phyloP scores from a whole-genome alignment of 2,113 vertebrate genomes.

The Capra hircus region DNA sequence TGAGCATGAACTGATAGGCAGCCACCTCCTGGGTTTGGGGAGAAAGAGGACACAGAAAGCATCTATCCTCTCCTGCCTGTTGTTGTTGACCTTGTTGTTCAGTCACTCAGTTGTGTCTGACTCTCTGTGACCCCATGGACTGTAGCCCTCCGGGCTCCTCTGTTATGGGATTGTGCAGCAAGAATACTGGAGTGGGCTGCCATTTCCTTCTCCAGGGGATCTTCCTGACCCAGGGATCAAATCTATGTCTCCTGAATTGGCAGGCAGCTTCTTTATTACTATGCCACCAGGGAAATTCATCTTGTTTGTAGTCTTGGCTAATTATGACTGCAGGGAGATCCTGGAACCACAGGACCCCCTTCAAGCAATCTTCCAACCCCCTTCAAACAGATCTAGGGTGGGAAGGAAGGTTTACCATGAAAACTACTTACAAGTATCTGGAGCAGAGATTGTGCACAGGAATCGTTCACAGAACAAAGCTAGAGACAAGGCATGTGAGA shows the following conservation, averaged over 20 bases:
- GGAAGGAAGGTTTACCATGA: neutral
- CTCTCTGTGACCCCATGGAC: neutral
- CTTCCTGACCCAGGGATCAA: neutral
- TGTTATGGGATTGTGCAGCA: neutral
- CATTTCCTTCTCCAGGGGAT: neutral
- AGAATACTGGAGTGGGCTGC: neutral
- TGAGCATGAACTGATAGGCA: neutral
- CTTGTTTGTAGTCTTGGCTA: fast-evolving
- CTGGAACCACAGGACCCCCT: neutral
- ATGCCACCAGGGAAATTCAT: neutral
- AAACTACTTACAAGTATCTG: neutral
- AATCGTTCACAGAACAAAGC: neutral
- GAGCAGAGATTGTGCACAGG: too few species aligned
- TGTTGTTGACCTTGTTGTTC: neutral
- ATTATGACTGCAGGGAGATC: neutral
- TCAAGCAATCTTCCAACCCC: neutral
- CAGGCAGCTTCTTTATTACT: neutral
- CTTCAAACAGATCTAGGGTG: neutral
- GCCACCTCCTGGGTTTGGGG: neutral
- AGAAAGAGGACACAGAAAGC: neutral
- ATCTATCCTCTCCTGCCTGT: neutral
- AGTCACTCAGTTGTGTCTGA: neutral
- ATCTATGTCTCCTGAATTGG: neutral
- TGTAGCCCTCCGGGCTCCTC: neutral
- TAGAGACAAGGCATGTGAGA: fast-evolving